Conservation (phyloP, 2,888 invertebrate genomes). For the Monoplex corrugatus region DNA sequence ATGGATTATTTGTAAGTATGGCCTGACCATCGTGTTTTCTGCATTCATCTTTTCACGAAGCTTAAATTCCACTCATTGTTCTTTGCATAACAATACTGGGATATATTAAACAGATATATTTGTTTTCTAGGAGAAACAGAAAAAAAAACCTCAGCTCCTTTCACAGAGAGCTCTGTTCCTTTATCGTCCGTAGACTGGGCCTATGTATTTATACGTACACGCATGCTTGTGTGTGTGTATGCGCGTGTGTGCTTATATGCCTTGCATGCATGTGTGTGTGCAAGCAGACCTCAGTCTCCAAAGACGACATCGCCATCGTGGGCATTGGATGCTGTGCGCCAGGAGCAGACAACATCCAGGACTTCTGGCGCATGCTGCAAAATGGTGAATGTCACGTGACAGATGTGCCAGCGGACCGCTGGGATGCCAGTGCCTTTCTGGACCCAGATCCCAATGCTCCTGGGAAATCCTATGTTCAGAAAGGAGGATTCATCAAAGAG, state of each 20-base stretch:
- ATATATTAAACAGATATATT: no score
- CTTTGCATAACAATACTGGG: no score
- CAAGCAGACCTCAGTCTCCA: background rate
- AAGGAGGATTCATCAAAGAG: slow-evolving; percentile 65
- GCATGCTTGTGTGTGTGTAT: background rate
- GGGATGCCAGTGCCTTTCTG: slow-evolving; percentile 65
- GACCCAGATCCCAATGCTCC: slow-evolving; percentile 61
- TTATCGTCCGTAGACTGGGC: no score
- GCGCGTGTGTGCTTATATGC: background rate
- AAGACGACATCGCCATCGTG: slow-evolving; percentile 50
- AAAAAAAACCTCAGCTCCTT: no score
- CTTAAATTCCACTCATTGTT: no score
- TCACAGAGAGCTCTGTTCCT: no score
- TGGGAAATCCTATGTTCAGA: slow-evolving; percentile 64
- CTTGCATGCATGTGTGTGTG: background rate
- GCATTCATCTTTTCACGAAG: no score
- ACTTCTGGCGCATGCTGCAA: slow-evolving; percentile 68
- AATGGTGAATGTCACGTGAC: slow-evolving; percentile 71
- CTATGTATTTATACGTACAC: background rate
- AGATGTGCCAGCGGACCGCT: slow-evolving; percentile 66
- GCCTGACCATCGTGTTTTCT: no score
- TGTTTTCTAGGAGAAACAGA: no score
- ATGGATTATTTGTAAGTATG: no score
- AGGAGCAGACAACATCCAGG: slow-evolving; percentile 67
- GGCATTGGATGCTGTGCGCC: slow-evolving; percentile 66